Conservation (phyloP, 2,888 invertebrate species). For the Yponomeuta evonymella region DNA sequence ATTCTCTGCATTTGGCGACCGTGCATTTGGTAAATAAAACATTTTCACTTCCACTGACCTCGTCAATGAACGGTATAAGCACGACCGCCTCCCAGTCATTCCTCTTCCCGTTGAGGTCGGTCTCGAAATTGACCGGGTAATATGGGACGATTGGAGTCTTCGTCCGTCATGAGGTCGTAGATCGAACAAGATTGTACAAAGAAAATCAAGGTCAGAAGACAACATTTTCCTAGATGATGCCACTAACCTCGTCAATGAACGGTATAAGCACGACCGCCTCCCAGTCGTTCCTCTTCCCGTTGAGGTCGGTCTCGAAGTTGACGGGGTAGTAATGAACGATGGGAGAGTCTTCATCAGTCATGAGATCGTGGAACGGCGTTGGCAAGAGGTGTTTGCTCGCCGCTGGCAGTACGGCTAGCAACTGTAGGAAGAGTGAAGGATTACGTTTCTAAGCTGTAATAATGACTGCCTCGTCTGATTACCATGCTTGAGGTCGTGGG, state of each 20-base stretch:
- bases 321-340: conserved; percentile 94
- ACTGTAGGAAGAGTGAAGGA: conserved; percentile 49
- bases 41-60: too few species aligned
- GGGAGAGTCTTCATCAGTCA: conserved; percentile 86
- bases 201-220: too few species aligned
- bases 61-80: conserved; percentile 84
- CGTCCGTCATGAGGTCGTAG: conserved; percentile 85
- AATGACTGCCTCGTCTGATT: too few species aligned
- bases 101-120: conserved; percentile 96
- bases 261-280: conserved; percentile 96
- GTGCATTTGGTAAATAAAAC: too few species aligned
- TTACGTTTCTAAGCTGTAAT: too few species aligned
- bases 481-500: too few species aligned
- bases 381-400: conserved; percentile 90
- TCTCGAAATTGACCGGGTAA: conserved; percentile 93
- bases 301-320: conserved; percentile 94
- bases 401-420: conserved; percentile 91
- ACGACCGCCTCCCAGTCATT: conserved; percentile 98
- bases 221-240: background rate
- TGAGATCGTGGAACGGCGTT: conserved; percentile 83
- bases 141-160: conserved; percentile 91
- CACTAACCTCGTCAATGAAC: conserved; percentile 88
- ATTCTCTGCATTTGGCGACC: too few species aligned
- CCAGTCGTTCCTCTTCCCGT: conserved; percentile 97
- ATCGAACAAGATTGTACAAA: conserved; percentile 64